Evolutionary conservation across 2,888 invertebrate species (phyloP).

Genomic region (Ormyrus nitidulus): DNA sequence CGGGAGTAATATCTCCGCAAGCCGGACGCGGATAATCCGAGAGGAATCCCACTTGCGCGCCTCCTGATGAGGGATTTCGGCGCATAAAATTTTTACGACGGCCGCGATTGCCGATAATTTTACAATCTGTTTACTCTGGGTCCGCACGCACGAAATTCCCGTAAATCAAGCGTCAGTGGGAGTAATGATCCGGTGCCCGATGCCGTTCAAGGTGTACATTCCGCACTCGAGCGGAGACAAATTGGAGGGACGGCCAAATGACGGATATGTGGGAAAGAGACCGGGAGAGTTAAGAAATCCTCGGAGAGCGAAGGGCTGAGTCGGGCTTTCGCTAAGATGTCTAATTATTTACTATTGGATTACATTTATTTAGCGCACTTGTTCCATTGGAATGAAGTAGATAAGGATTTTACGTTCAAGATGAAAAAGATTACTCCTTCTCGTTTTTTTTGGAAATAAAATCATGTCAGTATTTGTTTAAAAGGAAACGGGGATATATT

Average conservation of each 20-base stretch:
- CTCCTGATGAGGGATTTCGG: no score
- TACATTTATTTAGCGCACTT: no score
- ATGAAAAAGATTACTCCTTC: no score
- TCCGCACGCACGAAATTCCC: not conserved
- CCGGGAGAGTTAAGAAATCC: not conserved
- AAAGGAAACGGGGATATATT: no score
- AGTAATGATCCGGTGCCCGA: not conserved
- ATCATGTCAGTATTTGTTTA: no score
- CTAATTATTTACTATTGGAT: slow-evolving; percentile 14
- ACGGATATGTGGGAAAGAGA: not conserved
- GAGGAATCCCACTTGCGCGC: no score
- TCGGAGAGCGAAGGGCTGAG: not conserved
- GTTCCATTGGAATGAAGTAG: no score
- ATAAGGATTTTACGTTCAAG: no score
- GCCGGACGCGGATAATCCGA: not conserved
- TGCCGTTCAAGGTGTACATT: not conserved
- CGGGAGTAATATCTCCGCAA: not conserved
- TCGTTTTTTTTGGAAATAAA: no score
- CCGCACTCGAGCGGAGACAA: slow-evolving; percentile 20
- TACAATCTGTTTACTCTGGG: not conserved
- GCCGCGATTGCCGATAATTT: slow-evolving; percentile 1
- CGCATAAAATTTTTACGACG: slow-evolving; percentile 31
- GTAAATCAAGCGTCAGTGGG: slow-evolving; percentile 27
- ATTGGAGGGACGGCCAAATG: slow-evolving; percentile 20
- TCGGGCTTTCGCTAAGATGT: slow-evolving; percentile 30